Base-by-base conservation (phyloP, 2,797 vertebrate genomes). In the Sebastes trivittatus region DNA sequence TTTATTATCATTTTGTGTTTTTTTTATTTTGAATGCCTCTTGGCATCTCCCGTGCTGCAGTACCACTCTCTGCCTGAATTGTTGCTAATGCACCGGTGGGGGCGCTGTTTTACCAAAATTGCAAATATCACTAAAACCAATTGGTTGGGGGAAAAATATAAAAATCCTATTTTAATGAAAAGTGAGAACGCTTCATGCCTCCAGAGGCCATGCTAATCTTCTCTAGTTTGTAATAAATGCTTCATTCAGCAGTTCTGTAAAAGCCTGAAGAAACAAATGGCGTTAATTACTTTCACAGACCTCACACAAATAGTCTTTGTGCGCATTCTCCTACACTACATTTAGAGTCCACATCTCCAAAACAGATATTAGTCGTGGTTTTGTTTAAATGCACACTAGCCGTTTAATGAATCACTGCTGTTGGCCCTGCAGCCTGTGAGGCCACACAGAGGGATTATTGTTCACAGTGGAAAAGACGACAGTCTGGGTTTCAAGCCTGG, bases 401-500 rank as follows among this genome's bases (percentile, higher is more conserved):
- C 1, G 2, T 30, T 36, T 76, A 56, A 83, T 73, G 38, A 75
- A 71, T 67, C 10, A 6, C 58, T 68, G 68, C n/a, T 42, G 42
- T 30, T 27, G 61, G 58, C 58, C 56, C 66, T 60, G 77, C 61
- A 73, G 80, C 68, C 80, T 67, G 36, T 25, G 16, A 86, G 61
- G n/a, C 58, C 52, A 22, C 73, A 86, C 58, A 81, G 58, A 88
- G 42, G 63, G 54, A 76, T 74, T 66, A 71, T 55, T 85, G 72
- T 89, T 80, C 67, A 13, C n/a, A 61, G 30, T 3, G 16, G 5
- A 56, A 9, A 8, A 68, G 29, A 71, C 5, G 70, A 74, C 52
- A 25, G 74, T 54, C 30, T 65, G 25, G 10, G 46, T 72, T 74
- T 72, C 8, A 56, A 18, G 22, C 30, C 46, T 52, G 34, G 9